Conservation (phyloP, 1,140 invertebrate genomes). For the Atta cephalotes region DNA sequence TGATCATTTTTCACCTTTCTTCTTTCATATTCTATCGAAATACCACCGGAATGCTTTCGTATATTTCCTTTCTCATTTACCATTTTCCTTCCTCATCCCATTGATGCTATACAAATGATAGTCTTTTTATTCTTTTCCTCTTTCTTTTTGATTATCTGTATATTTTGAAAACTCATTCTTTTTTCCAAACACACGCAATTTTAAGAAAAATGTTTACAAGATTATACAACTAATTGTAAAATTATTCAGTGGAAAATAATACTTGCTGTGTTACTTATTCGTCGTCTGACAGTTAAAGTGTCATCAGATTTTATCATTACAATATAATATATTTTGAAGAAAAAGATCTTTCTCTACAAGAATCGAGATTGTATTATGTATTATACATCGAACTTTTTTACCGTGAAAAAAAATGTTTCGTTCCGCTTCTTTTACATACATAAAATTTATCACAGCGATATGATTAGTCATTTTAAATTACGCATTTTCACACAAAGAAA, state of each 20-base stretch:
- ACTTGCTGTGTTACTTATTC: background rate
- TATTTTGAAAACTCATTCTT: background rate
- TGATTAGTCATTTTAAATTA: constrained; percentile 52
- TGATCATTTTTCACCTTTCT: constrained; percentile 72
- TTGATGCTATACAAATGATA: background rate
- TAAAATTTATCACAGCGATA: constrained; percentile 59
- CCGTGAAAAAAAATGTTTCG: background rate
- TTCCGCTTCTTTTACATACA: background rate
- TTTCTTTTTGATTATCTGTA: background rate
- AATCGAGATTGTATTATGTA: background rate
- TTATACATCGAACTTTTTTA: constrained; percentile 3
- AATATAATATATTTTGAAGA: constrained; percentile 10
- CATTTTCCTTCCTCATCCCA: constrained; percentile 1
- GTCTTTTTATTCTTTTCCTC: background rate
- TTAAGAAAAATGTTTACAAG: background rate
- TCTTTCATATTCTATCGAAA: constrained; percentile 60
- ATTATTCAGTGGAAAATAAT: background rate
- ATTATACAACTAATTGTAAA: background rate
- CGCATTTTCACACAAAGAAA: constrained; percentile 42
- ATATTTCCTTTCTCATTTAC: constrained; percentile 1
- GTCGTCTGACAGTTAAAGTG: background rate
- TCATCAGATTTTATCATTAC: background rate
- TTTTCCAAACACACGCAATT: background rate
- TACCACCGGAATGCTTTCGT: constrained; percentile 34
- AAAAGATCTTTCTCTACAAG: background rate